Conservation (phyloP, 2,797 vertebrate species). For the Pangasius macronema region DNA sequence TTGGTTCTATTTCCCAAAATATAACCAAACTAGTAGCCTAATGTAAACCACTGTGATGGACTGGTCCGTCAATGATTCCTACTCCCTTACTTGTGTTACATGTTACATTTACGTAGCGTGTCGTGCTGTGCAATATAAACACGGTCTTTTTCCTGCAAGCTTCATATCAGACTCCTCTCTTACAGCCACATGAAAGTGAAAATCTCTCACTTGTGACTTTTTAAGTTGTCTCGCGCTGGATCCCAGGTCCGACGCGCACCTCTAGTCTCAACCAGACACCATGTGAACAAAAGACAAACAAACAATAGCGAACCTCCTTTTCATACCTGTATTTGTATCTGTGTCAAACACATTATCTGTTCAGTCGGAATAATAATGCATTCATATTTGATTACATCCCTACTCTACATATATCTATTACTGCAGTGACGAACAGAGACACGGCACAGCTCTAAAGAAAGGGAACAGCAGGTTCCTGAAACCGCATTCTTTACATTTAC, state of each 20-base stretch:
- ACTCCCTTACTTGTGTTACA: too few relatives aligned
- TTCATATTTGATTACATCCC: background rate
- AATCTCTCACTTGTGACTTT: background rate
- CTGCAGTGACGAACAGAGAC: background rate
- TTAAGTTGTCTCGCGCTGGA: background rate
- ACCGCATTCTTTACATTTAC: constrained; percentile 38
- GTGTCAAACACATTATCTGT: background rate
- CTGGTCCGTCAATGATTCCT: too few relatives aligned
- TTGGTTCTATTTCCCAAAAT: background rate
- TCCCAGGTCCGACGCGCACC: background rate
- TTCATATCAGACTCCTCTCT: background rate
- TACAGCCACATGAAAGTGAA: background rate
- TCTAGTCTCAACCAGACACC: background rate
- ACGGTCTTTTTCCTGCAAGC: background rate
- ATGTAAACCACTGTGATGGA: background rate
- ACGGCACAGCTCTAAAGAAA: background rate
- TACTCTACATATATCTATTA: background rate
- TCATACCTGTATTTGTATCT: background rate
- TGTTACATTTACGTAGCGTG: too few relatives aligned
- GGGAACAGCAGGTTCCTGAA: constrained; percentile 15
- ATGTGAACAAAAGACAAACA: background rate
- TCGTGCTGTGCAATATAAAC: too few relatives aligned
- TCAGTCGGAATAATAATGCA: background rate
- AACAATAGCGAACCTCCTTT: background rate
- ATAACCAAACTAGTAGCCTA: background rate